These are phyloP conservation scores for Campylorhamphus procurvoides DNA, from an alignment of 2,113 vertebrate genomes.

Conservation along the genomic window DNA sequence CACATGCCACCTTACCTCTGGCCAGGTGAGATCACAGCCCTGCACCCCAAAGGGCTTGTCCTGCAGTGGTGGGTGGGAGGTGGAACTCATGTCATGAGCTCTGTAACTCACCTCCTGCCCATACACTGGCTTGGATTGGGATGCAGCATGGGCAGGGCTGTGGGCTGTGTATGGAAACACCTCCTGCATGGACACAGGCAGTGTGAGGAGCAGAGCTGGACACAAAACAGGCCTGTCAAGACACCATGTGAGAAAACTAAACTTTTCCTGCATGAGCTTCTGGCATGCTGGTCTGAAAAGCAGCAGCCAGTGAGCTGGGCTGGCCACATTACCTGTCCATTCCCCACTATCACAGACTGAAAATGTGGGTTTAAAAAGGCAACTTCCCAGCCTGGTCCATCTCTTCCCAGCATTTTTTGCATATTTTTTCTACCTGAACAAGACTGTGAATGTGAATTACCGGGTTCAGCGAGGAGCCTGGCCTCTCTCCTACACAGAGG, in stretches of 20 bases:
- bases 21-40: not conserved
- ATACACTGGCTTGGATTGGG: not conserved
- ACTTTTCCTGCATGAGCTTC: not conserved
- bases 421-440: not conserved
- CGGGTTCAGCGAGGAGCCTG: not conserved
- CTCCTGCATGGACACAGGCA: not conserved
- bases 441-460: not conserved
- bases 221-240: not conserved
- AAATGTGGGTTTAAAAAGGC: not conserved
- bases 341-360: not conserved
- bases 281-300: not conserved
- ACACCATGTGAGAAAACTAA: not conserved
- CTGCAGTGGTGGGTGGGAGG: not conserved
- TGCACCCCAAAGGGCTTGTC: not conserved
- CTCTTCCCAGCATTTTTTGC: not conserved
- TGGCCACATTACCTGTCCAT: not conserved
- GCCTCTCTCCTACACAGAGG: not conserved
- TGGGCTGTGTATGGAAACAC: not conserved
- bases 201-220: not conserved
- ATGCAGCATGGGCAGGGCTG: not conserved
- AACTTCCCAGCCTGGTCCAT: not conserved
- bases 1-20: not conserved
- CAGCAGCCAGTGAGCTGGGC: not conserved
- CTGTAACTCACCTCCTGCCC: not conserved
- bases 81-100: accelerated